These are phyloP conservation scores for Athetis lepigone DNA, from an alignment of 2,888 invertebrate genomes.

Conservation along the genomic window DNA sequence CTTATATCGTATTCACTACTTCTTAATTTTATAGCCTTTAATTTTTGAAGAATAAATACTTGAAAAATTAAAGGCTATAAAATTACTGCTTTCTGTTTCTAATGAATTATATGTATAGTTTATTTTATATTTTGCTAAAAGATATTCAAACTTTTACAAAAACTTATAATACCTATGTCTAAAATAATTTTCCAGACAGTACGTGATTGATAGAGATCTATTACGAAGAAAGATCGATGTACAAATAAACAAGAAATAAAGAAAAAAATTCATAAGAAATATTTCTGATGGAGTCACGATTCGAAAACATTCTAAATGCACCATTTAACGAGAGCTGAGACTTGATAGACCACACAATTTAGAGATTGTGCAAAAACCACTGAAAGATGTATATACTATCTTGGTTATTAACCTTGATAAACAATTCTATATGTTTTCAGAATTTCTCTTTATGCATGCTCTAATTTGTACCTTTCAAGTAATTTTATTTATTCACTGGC, in stretches of 20 bases:
- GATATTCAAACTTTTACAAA: too few species aligned
- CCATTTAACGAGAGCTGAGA: constrained; percentile 13
- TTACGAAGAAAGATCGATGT: constrained; percentile 16
- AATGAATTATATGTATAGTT: too few species aligned
- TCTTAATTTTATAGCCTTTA: too few species aligned
- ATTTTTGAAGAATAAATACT: too few species aligned
- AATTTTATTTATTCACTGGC: not conserved
- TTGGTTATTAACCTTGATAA: not conserved
- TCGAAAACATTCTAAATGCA: constrained; percentile 31
- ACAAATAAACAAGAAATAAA: constrained; percentile 15
- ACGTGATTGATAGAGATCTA: constrained; percentile 10
- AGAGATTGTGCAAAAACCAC: not conserved
- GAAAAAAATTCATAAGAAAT: constrained; percentile 23
- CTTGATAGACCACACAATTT: constrained; percentile 17
- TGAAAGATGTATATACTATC: not conserved
- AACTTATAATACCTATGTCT: not conserved
- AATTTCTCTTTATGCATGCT: not conserved
- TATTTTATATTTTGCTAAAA: too few species aligned
- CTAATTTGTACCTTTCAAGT: too few species aligned
- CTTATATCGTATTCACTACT: too few species aligned
- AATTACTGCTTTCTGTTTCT: too few species aligned
- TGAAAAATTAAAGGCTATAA: too few species aligned
- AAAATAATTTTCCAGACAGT: constrained; percentile 1
- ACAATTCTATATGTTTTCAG: not conserved
- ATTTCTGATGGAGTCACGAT: constrained; percentile 21